Evolutionary conservation across 2,113 vertebrate species (phyloP), one percentile per base, ranked within the genome.

Genomic region (Microtus richardsoni): DNA sequence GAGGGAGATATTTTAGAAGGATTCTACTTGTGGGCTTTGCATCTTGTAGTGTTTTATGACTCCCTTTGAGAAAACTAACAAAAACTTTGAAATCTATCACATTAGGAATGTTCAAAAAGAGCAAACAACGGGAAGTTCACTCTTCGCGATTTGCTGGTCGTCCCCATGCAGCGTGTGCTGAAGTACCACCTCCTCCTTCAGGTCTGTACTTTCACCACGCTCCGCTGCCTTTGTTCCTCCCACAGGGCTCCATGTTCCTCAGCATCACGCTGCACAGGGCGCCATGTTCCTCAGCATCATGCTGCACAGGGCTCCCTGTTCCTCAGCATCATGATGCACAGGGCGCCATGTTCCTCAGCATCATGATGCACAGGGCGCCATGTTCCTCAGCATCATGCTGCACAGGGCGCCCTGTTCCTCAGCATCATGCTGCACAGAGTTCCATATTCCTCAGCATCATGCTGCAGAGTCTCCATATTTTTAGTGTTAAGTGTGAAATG

Each of bases 91-190:
- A 83, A 97, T 96, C 26, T n/a, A 88, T 97, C 95, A 93, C 47
- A 82, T 88, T 92, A 99, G 99, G 99, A 99, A 95, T 99, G 99
- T 98, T 99, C 99, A 8, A 99, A 99, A 97, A 99, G 99, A 97
- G 99, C 99, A 10, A 99, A 99, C 97, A 99, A 99, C 0, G 99
- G 99, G 66, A 99, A 99, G 92, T 99, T 99, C 96, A 99, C 99
- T 0, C 98, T 99, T 96, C 98, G 99, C 77, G 99, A 99, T 98
- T 99, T 99, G 39, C 98, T 99, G 24, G 99, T 99, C 47, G 99
- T 99, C 93, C 99, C 99, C 1, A 99, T 99, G 99, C 99, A 99
- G 95, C 99, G 99, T 94, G 99, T 99, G 47, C 96, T 99, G 41
- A 99, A 99, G 96, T 99, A 99, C 84, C 99, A 99, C 78, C 99